phyloP scores from a whole-genome alignment of 2,113 vertebrate genomes.

The Alosa alosa region DNA sequence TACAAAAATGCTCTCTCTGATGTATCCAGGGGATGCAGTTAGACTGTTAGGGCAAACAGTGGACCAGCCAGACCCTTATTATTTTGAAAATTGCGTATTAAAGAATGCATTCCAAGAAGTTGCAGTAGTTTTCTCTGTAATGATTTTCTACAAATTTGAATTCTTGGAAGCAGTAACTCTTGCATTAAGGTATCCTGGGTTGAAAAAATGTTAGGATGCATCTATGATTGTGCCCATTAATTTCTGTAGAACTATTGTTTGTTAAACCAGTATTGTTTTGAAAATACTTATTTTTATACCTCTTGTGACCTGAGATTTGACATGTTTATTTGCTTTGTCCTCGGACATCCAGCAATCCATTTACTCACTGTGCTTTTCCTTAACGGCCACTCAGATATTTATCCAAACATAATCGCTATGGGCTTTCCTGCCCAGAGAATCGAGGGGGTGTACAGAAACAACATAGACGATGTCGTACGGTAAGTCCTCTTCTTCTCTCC shows the following conservation, averaged over 20 bases:
- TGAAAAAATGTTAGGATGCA: too few species aligned
- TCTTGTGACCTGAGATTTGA: background rate
- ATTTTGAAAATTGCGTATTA: too few species aligned
- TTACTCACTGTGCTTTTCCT: conserved; percentile 56
- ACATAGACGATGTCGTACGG: conserved; percentile 96
- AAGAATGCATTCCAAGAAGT: background rate
- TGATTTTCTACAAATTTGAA: background rate
- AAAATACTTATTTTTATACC: background rate
- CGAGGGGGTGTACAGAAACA: conserved; percentile 98
- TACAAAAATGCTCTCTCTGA: background rate
- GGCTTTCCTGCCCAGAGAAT: conserved; percentile 95
- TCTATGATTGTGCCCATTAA: background rate
- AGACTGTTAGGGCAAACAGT: background rate
- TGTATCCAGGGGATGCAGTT: background rate
- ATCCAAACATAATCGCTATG: conserved; percentile 98
- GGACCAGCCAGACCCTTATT: background rate
- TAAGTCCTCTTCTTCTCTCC: conserved; percentile 62
- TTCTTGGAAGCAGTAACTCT: background rate
- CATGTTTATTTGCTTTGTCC: conserved; percentile 24
- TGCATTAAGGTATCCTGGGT: background rate
- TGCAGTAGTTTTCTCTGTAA: background rate
- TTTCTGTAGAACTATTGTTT: background rate
- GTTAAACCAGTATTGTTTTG: background rate
- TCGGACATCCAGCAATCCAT: conserved; percentile 20
- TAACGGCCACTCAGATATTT: conserved; percentile 86